Percentiles rank a stretch among this genome's conserved stretches.
phyloP scores from a whole-genome alignment of 2,113 vertebrate species.

The Syngnathus floridae region DNA sequence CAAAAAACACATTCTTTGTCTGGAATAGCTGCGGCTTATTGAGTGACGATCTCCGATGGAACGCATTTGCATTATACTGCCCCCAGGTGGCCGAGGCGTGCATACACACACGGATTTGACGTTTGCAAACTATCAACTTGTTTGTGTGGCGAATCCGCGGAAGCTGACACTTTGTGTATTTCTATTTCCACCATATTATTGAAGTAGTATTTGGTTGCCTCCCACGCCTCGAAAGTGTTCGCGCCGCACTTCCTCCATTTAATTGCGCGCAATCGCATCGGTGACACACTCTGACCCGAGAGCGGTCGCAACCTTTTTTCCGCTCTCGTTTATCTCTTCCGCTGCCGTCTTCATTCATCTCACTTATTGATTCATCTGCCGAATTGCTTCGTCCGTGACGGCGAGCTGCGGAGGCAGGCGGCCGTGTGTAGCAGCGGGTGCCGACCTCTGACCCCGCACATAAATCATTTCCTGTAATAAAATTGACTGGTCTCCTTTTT shows the following conservation, averaged over 20 bases:
- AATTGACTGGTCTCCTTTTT: slow-evolving; percentile 20
- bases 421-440: slow-evolving; percentile 13
- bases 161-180: not conserved
- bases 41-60: no score
- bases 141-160: no score
- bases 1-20: not conserved
- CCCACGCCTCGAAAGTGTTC: not conserved
- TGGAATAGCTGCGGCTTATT: no score
- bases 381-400: slow-evolving; percentile 54
- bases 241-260: not conserved
- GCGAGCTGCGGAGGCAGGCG: slow-evolving; percentile 21
- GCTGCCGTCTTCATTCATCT: slow-evolving; percentile 47
- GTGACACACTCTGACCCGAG: slow-evolving; percentile 19
- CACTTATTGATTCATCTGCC: slow-evolving; percentile 52
- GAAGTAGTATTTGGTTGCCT: not conserved
- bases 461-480: slow-evolving; percentile 52
- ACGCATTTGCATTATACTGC: no score
- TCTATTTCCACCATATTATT: not conserved
- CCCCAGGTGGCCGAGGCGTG: no score
- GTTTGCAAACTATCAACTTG: no score
- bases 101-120: no score
- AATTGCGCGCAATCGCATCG: not conserved
- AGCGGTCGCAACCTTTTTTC: slow-evolving; percentile 1
- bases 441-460: slow-evolving; percentile 40
- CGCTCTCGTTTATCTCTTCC: slow-evolving; percentile 32